Evolutionary conservation across 2,797 vertebrate genomes (phyloP), one percentile per base, ranked within the genome.

Genomic region (Cichlasoma orientale): DNA sequence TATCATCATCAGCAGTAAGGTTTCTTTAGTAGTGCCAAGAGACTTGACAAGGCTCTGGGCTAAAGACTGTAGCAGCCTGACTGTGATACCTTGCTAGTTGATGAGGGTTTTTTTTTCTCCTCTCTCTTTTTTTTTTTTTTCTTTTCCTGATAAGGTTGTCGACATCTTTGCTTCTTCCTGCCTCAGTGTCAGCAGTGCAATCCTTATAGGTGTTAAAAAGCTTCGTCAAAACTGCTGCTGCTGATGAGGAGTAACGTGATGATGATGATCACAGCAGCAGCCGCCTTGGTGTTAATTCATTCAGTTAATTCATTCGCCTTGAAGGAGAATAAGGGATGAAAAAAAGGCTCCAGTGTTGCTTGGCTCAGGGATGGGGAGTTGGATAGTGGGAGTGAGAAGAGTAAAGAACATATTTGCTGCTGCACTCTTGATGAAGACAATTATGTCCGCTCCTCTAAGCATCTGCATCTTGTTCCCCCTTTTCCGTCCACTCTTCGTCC

Each of bases 211-310:
- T 94, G 92, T 93, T 91, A 85, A 90, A 91, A 91, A 88, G 83
- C 89, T 88, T 88, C 68, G 47, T 83, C 85, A 82, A 85, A 93
- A 80, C 91, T 91, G 89, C 82, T 58, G 74, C 80, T 82, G 84
- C 85, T 86, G 88, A 86, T 90, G 90, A 90, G 78, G 84, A 89
- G 86, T 79, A 90, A 85, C 53, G 59, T 53, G 75, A 80, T 83
- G 91, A 90, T 90, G 89, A 89, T 92, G 83, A 92, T 90, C 75
- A 75, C 78, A 85, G 84, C 87, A 86, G 86, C 86, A 86, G 83
- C 84, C 79, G 85, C 83, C 25, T 18, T 82, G 89, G 90, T 92
- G 92, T 92, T 93, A 94, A 93, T 93, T 92, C 88, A 90, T 91
- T 92, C 86, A 88, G 87, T 93, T 92, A 92, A 92, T 92, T 93